Evolutionary conservation across 2,797 vertebrate genomes (phyloP).

Genomic region (Paguma larvata): DNA sequence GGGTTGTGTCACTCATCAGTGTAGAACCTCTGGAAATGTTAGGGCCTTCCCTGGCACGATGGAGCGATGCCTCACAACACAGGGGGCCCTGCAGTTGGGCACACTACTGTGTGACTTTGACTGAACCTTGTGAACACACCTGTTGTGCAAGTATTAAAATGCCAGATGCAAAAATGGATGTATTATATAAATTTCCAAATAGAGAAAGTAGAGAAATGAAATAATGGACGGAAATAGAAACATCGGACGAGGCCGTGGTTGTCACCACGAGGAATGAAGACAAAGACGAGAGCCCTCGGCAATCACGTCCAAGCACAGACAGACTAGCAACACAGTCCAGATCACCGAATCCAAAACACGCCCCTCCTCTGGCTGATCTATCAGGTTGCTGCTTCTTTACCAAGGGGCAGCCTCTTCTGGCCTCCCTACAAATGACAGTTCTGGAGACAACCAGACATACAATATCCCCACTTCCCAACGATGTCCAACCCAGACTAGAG

Average conservation of each 20-base stretch:
- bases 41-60: background rate
- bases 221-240: rapidly evolving
- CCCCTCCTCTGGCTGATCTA: too few species aligned
- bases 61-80: background rate
- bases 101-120: too few species aligned
- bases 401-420: background rate
- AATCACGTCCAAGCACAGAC: background rate
- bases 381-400: background rate
- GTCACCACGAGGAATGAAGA: background rate
- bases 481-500: background rate
- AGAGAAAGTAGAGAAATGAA: background rate
- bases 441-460: background rate
- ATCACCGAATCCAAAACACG: too few species aligned
- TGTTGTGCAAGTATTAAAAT: background rate
- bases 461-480: too few species aligned
- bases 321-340: background rate
- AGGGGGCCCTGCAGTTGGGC: background rate
- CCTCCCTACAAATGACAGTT: background rate
- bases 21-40: too few species aligned
- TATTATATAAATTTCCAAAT: background rate
- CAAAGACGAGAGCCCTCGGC: rapidly evolving
- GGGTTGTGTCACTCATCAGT: background rate
- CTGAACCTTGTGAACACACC: too few species aligned
- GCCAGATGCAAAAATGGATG: rapidly evolving
- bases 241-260: rapidly evolving